Evolutionary conservation across 2,888 invertebrate species (phyloP).

Genomic region (Abrostola tripartita): DNA sequence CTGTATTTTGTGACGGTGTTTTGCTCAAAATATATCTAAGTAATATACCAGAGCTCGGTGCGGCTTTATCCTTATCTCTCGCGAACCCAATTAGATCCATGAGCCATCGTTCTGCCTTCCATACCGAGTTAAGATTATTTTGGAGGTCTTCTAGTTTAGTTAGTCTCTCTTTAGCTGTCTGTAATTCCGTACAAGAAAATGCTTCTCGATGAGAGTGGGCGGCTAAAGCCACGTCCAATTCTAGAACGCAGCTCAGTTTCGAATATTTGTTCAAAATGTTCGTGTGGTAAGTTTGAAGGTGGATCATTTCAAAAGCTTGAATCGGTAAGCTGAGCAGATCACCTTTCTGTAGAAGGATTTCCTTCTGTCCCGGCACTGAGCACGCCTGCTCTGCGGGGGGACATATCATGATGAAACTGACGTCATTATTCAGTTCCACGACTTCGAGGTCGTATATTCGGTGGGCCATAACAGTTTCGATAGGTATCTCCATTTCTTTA

Average conservation of each 20-base stretch:
- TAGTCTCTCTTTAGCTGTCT: slow-evolving; percentile 95
- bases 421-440: slow-evolving; percentile 96
- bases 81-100: slow-evolving; percentile 98
- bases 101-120: slow-evolving; percentile 98
- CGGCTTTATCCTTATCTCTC: slow-evolving; percentile 90
- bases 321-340: slow-evolving; percentile 97
- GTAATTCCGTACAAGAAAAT: slow-evolving; percentile 96
- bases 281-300: slow-evolving; percentile 97
- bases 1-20: slow-evolving; percentile 70
- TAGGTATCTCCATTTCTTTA: slow-evolving; percentile 93
- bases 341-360: slow-evolving; percentile 94
- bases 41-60: slow-evolving; percentile 82
- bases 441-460: slow-evolving; percentile 98
- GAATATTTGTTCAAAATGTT: slow-evolving; percentile 97
- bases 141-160: slow-evolving; percentile 95
- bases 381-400: slow-evolving; percentile 98
- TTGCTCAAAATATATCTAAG: slow-evolving; percentile 81
- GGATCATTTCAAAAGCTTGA: slow-evolving; percentile 98
- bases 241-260: slow-evolving; percentile 96
- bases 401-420: slow-evolving; percentile 97
- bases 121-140: slow-evolving; percentile 94
- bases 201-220: slow-evolving; percentile 98
- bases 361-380: slow-evolving; percentile 95
- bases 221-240: slow-evolving; percentile 96
- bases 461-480: slow-evolving; percentile 91